phyloP scores from a whole-genome alignment of 2,888 invertebrate species.

The Marasmarcha lunaedactyla region DNA sequence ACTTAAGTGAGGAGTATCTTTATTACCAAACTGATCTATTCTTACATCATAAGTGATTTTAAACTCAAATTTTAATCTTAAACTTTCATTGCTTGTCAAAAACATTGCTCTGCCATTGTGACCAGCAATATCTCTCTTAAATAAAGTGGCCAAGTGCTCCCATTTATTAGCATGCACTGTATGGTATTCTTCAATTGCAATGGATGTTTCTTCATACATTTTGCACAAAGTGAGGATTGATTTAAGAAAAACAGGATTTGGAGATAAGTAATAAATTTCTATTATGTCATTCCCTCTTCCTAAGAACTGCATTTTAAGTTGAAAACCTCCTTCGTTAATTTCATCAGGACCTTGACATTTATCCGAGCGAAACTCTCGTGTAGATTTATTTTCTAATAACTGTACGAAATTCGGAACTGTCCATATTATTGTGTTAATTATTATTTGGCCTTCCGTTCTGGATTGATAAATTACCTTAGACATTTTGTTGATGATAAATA shows the following conservation, averaged over 20 bases:
- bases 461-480: constrained; percentile 40
- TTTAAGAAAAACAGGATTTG: constrained; percentile 46
- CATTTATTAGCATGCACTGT: constrained; percentile 54
- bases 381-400: constrained; percentile 40
- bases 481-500: too few species aligned
- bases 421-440: constrained; percentile 54
- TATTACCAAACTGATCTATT: constrained; percentile 30
- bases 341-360: constrained; percentile 31
- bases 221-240: constrained; percentile 49
- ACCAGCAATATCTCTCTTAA: constrained; percentile 44
- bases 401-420: constrained; percentile 44
- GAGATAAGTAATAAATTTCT: constrained; percentile 51
- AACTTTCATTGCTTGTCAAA: constrained; percentile 46
- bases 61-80: constrained; percentile 51
- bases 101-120: constrained; percentile 41
- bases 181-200: constrained; percentile 51
- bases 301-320: constrained; percentile 53
- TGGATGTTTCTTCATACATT: constrained; percentile 51
- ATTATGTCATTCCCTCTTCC: constrained; percentile 52
- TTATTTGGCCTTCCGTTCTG: constrained; percentile 51
- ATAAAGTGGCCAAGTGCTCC: constrained; percentile 54
- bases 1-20: constrained; percentile 43
- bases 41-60: constrained; percentile 52
- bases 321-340: constrained; percentile 32
- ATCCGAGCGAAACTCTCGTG: constrained; percentile 44